phyloP scores from a whole-genome alignment of 1,140 invertebrate genomes.

The Drosophila cardini region DNA sequence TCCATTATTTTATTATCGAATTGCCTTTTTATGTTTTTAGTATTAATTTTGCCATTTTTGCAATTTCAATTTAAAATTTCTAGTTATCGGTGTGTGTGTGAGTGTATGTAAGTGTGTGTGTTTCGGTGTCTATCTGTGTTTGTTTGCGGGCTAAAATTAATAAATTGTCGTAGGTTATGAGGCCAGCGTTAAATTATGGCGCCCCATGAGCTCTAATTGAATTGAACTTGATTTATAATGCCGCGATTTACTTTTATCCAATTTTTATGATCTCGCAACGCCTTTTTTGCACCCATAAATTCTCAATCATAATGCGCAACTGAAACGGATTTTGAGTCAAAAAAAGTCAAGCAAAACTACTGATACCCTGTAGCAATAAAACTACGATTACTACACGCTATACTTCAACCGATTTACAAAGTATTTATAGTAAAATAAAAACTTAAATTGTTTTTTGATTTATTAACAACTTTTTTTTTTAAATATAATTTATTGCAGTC shows the following conservation, averaged over 20 bases:
- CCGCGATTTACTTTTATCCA: conserved; percentile 65
- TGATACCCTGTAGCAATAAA: neutral
- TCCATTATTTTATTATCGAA: conserved; percentile 45
- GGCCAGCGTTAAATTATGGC: conserved; percentile 57
- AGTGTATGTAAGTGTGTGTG: neutral
- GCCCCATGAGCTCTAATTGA: conserved; percentile 72
- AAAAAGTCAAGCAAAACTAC: conserved; percentile 25
- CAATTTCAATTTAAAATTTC: conserved; percentile 63
- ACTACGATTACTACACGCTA: too few species aligned
- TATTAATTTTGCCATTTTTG: conserved; percentile 40
- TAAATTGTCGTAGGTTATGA: conserved; percentile 81
- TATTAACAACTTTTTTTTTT: too few species aligned
- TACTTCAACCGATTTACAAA: too few species aligned
- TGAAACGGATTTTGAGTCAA: conserved; percentile 27
- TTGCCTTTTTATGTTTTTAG: conserved; percentile 62
- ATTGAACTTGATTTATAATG: conserved; percentile 82
- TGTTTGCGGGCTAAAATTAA: conserved; percentile 48
- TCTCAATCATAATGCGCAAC: conserved; percentile 17
- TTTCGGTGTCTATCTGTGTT: neutral
- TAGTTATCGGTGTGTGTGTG: conserved; percentile 34
- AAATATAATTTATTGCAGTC: too few species aligned
- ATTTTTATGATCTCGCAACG: conserved; percentile 53
- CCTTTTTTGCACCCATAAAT: conserved; percentile 44
- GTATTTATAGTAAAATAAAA: too few species aligned
- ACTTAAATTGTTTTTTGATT: too few species aligned